These are phyloP conservation scores for Gymnobelideus leadbeateri DNA, from an alignment of 2,113 vertebrate genomes.

Conservation along the genomic window DNA sequence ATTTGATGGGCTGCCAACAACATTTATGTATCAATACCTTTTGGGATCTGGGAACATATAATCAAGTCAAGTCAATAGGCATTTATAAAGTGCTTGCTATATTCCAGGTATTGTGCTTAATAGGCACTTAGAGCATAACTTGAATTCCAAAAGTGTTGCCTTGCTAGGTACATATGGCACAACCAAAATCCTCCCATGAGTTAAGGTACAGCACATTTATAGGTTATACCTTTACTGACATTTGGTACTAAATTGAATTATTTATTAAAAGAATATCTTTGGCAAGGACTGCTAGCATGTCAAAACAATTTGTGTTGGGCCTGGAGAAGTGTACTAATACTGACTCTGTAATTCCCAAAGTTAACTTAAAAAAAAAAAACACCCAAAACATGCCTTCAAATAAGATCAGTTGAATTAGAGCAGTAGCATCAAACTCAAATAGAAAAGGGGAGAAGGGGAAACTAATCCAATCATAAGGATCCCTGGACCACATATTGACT, in stretches of 20 bases:
- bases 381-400: not conserved
- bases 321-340: not conserved
- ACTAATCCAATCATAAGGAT: not conserved
- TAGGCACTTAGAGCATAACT: not conserved
- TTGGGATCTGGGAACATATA: not conserved
- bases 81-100: not conserved
- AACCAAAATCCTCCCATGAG: not conserved
- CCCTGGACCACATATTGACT: not conserved
- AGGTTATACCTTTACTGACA: not conserved
- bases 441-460: not conserved
- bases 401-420: not conserved
- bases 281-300: not conserved
- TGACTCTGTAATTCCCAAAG: not conserved
- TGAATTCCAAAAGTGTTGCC: constrained; percentile 39
- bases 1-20: not conserved
- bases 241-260: not conserved
- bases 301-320: not conserved
- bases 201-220: not conserved
- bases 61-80: not conserved
- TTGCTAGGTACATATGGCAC: constrained; percentile 1
- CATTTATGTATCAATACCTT: not conserved
- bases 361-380: not conserved
- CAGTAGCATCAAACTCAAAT: not conserved
- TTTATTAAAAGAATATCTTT: constrained; percentile 9
- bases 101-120: not conserved